Percentiles rank a stretch among this genome's conserved stretches.
phyloP scores from a whole-genome alignment of 2,113 vertebrate genomes.

The Oceanites oceanicus region DNA sequence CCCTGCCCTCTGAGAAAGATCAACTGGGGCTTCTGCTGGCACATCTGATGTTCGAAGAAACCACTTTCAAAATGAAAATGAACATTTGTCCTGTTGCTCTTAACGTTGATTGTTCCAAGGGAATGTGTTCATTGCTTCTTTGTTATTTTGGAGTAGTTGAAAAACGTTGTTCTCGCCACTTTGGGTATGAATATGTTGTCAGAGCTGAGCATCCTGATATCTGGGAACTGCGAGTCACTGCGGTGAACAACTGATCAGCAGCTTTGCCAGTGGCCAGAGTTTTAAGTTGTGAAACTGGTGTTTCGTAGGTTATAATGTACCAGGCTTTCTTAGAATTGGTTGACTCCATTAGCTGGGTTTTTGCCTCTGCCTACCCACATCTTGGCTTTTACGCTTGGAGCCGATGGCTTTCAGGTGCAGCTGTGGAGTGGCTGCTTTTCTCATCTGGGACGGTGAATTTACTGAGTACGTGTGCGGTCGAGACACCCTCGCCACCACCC shows the following conservation, averaged over 20 bases:
- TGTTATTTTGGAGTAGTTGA: no score
- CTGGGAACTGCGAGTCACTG: background rate
- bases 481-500: background rate
- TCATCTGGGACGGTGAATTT: background rate
- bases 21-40: background rate
- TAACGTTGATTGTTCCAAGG: no score
- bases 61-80: accelerated
- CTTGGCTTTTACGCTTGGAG: background rate
- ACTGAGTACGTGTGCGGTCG: accelerated
- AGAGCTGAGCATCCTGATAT: background rate
- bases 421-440: background rate
- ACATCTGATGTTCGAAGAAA: background rate
- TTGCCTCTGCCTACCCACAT: background rate
- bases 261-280: background rate
- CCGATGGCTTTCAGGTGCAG: background rate
- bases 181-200: background rate
- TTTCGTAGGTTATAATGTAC: accelerated
- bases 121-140: background rate
- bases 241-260: background rate
- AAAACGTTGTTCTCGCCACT: accelerated
- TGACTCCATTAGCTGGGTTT: background rate
- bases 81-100: background rate
- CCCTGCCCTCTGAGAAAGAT: background rate
- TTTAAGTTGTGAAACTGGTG: background rate
- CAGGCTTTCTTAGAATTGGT: background rate